phyloP scores from a whole-genome alignment of 2,797 vertebrate genomes.

The Peromyscus eremicus region DNA sequence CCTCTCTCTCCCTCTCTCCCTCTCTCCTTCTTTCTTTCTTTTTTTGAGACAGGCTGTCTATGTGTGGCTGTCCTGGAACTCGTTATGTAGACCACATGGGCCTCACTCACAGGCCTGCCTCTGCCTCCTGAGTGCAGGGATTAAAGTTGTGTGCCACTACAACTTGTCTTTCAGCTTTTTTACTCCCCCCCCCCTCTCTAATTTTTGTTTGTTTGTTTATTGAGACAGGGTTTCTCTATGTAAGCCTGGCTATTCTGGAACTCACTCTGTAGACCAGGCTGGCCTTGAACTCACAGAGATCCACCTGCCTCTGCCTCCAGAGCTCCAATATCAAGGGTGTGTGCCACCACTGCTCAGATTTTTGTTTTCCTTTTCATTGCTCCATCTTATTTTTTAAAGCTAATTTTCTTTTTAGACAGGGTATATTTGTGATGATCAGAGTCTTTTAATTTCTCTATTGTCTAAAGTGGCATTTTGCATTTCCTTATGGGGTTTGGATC shows the following conservation, averaged over 20 bases:
- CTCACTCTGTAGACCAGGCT: neutral
- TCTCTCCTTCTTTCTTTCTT: neutral
- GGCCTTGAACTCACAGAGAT: neutral
- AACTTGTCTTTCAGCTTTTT: neutral
- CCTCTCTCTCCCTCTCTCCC: too few relatives aligned
- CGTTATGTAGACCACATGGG: neutral
- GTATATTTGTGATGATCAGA: slow-evolving; percentile 24
- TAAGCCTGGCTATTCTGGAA: neutral
- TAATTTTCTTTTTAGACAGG: slow-evolving; percentile 39
- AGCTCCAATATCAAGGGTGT: neutral
- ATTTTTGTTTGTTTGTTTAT: neutral
- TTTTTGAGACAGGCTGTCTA: neutral
- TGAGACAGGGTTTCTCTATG: neutral
- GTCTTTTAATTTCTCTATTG: slow-evolving; percentile 22
- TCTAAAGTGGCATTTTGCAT: slow-evolving; percentile 59
- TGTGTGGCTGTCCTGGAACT: neutral
- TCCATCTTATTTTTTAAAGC: slow-evolving; percentile 20
- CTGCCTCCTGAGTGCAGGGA: neutral
- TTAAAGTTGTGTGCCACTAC: neutral
- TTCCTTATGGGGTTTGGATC: neutral
- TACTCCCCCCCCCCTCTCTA: neutral
- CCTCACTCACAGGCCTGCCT: neutral
- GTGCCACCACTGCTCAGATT: neutral
- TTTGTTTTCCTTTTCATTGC: neutral
- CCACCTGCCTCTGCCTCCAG: neutral